A percentile compares a stretch with the other conserved stretches of the same genome.
These are phyloP conservation scores for Podilymbus podiceps DNA, from an alignment of 2,113 vertebrate species.

Conservation along the genomic window DNA sequence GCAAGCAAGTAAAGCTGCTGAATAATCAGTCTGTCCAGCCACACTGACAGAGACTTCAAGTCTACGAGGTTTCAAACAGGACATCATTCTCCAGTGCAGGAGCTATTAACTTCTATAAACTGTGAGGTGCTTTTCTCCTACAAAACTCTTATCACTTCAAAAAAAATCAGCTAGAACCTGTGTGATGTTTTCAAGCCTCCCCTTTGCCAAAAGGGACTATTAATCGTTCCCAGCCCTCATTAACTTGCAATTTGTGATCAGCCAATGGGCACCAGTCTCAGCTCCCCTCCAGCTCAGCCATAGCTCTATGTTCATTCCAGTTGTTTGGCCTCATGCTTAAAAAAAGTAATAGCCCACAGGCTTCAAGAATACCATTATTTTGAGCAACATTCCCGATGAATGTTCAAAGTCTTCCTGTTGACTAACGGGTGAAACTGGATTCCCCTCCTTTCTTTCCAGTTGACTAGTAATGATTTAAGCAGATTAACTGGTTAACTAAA, in stretches of 20 bases:
- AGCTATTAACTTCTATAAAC: neutral
- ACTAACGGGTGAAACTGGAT: neutral
- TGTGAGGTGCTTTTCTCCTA: neutral
- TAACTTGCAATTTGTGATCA: neutral
- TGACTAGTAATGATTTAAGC: neutral
- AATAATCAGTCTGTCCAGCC: conserved; percentile 2
- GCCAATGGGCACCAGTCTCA: neutral
- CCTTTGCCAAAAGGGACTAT: neutral
- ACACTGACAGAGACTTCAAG: neutral
- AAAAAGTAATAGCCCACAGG: neutral
- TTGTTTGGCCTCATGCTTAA: neutral
- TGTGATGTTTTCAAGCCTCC: neutral
- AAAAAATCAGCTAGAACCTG: neutral
- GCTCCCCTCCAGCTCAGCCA: neutral
- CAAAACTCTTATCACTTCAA: neutral
- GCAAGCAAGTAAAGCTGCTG: conserved; percentile 26
- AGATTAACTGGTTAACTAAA: conserved; percentile 7
- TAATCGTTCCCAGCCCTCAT: neutral
- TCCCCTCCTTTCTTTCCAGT: neutral
- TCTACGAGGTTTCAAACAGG: neutral
- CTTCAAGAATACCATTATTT: neutral
- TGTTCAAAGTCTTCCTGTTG: neutral
- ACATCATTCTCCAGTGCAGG: neutral
- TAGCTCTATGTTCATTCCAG: neutral
- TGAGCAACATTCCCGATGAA: neutral